These are phyloP conservation scores for Dreissena rostriformis DNA, from an alignment of 1,140 invertebrate species.

Conservation along the genomic window DNA sequence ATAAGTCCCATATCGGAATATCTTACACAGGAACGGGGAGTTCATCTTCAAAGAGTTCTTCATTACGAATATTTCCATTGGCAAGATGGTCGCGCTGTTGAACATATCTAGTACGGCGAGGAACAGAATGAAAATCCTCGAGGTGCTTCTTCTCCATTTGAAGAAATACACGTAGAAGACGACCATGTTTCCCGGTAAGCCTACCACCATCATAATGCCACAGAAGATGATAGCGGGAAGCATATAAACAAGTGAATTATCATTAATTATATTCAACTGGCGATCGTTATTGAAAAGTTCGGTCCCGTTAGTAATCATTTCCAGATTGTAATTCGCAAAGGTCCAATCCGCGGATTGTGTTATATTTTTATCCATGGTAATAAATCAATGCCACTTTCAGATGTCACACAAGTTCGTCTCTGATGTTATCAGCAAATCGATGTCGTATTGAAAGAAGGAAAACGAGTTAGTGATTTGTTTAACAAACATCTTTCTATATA, in stretches of 20 bases:
- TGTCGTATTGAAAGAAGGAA: no score
- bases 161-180: conserved; percentile 53
- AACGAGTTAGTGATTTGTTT: no score
- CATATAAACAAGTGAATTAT: background rate
- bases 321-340: no score
- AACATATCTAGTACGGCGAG: conserved; percentile 51
- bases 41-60: conserved; percentile 27
- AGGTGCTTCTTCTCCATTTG: conserved; percentile 51
- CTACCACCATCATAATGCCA: conserved; percentile 41
- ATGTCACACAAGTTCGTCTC: no score
- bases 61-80: conserved; percentile 54
- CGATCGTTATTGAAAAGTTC: no score
- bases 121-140: conserved; percentile 52
- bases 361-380: no score
- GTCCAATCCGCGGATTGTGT: no score
- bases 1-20: conserved; percentile 46
- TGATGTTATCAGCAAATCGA: no score
- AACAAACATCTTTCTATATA: no score
- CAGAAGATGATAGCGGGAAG: conserved; percentile 45
- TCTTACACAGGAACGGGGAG: conserved; percentile 35
- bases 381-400: no score
- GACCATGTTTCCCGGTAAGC: conserved; percentile 52
- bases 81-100: conserved; percentile 37
- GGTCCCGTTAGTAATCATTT: no score
- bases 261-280: no score